Conservation (phyloP, 2,888 invertebrate genomes). For the Lochmaea capreae region DNA sequence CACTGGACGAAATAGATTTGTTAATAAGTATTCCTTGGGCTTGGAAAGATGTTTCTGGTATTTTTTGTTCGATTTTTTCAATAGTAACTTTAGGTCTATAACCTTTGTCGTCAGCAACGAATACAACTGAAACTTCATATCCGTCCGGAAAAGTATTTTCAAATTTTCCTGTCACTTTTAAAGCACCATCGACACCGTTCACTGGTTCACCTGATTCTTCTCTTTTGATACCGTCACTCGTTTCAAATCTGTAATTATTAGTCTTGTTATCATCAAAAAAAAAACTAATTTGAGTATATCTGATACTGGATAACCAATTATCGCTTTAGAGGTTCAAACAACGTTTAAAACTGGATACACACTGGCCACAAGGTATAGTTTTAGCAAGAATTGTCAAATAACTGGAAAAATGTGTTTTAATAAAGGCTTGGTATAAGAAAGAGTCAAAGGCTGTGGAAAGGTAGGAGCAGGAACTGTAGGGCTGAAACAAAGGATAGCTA, state of each 20-base stretch:
- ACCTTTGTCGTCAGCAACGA: conserved; percentile 80
- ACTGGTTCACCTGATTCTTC: conserved; percentile 63
- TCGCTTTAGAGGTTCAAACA: too few relatives aligned
- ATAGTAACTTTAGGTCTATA: conserved; percentile 74
- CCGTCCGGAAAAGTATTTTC: conserved; percentile 72
- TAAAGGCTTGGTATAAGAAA: too few relatives aligned
- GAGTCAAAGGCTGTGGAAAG: too few relatives aligned
- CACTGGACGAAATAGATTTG: conserved; percentile 21
- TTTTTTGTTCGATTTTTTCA: too few relatives aligned
- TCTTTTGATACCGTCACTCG: conserved; percentile 26
- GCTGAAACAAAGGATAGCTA: too few relatives aligned
- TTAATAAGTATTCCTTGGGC: background rate
- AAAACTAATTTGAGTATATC: too few relatives aligned
- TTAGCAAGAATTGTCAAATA: too few relatives aligned
- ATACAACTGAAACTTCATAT: conserved; percentile 72
- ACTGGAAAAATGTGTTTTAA: too few relatives aligned
- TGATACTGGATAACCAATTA: background rate
- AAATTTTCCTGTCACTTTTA: conserved; percentile 68
- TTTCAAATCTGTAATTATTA: conserved; percentile 28
- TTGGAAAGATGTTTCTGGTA: background rate
- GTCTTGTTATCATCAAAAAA: background rate
- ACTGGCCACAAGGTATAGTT: too few relatives aligned
- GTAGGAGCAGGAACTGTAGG: too few relatives aligned
- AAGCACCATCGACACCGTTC: conserved; percentile 58
- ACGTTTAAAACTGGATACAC: too few relatives aligned